Conservation (phyloP, 2,888 invertebrate species). For the Nesidiocoris tenuis region DNA sequence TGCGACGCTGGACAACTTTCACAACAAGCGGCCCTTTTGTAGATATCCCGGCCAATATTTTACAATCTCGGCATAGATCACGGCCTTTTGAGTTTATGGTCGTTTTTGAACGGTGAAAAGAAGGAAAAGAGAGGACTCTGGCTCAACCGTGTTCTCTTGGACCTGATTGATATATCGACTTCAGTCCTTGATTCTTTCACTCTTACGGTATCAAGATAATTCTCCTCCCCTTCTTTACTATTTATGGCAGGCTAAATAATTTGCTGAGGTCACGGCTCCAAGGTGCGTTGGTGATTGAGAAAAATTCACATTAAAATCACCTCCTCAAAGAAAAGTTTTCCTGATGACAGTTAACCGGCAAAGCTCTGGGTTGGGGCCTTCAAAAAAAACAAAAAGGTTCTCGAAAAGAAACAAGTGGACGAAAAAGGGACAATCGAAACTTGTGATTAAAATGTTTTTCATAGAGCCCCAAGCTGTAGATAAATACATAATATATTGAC, state of each 20-base stretch:
- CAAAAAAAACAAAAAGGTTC: too few relatives aligned
- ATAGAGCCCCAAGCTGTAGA: too few relatives aligned
- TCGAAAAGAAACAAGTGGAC: too few relatives aligned
- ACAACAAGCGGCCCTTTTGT: background rate
- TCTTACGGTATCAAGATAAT: background rate
- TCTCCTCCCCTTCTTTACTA: background rate
- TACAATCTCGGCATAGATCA: background rate
- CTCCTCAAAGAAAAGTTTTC: too few relatives aligned
- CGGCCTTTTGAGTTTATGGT: background rate
- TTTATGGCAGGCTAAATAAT: background rate
- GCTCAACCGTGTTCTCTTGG: background rate
- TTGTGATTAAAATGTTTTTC: too few relatives aligned
- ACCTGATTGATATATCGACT: background rate
- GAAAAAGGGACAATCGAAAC: too few relatives aligned
- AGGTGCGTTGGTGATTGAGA: too few relatives aligned
- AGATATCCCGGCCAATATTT: background rate
- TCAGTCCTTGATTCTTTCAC: background rate
- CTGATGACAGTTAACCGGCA: too few relatives aligned
- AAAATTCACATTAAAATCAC: too few relatives aligned
- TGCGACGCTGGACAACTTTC: background rate
- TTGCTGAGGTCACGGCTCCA: too few relatives aligned
- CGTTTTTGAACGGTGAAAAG: background rate
- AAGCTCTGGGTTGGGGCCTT: too few relatives aligned
- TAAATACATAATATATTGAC: too few relatives aligned
- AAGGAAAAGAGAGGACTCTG: background rate